Conservation (phyloP, 1,140 invertebrate species). For the Bombyx mandarina region DNA sequence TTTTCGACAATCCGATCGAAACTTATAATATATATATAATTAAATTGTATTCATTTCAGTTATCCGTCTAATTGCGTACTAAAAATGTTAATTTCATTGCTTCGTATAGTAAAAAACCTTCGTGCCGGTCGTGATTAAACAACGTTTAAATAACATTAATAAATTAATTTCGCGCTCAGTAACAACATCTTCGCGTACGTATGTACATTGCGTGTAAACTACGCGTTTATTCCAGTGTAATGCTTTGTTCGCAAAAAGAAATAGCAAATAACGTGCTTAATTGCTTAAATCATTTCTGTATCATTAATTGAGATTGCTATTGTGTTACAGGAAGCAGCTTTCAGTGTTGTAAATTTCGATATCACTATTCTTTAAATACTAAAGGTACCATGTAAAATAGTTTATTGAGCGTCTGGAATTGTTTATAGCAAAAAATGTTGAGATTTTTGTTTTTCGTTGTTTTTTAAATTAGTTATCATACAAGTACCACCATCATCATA, state of each 20-base stretch:
- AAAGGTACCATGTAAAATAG: too few species aligned
- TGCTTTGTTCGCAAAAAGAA: conserved; percentile 10
- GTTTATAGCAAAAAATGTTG: too few species aligned
- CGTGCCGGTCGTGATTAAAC: conserved; percentile 41
- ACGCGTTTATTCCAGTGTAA: conserved; percentile 23
- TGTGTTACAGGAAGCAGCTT: background rate
- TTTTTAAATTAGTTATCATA: too few species aligned
- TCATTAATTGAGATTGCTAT: conserved; percentile 1
- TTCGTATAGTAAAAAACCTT: conserved; percentile 18
- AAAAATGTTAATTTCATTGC: conserved; percentile 2
- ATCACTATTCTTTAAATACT: too few species aligned
- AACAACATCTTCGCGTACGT: background rate
- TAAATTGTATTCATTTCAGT: conserved; percentile 2
- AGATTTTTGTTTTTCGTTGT: too few species aligned
- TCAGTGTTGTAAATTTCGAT: too few species aligned
- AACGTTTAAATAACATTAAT: conserved; percentile 54
- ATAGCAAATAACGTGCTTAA: background rate
- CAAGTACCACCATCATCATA: too few species aligned
- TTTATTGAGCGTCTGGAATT: too few species aligned
- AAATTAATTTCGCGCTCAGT: conserved; percentile 28
- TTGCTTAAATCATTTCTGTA: background rate
- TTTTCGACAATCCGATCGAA: too few species aligned
- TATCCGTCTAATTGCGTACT: background rate
- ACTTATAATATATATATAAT: background rate
- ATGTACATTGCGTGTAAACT: conserved; percentile 34